Conservation (phyloP, 2,888 invertebrate genomes). For the Trachelus tabidus region DNA sequence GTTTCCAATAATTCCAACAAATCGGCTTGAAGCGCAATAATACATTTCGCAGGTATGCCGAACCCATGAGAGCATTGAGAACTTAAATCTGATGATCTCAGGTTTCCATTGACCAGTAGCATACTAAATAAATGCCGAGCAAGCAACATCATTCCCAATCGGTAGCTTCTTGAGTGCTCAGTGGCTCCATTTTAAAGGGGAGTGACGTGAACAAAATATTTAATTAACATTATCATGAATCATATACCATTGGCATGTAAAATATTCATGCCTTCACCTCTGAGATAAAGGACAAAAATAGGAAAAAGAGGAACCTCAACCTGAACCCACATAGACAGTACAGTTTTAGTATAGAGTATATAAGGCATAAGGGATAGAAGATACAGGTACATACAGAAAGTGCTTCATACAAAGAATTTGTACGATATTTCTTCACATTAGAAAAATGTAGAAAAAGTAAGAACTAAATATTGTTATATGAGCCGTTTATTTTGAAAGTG, state of each 20-base stretch:
- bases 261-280: neutral
- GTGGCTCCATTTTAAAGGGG: neutral
- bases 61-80: neutral
- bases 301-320: neutral
- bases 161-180: neutral
- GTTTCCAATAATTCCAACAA: neutral
- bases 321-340: neutral
- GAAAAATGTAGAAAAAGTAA: no score
- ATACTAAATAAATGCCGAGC: neutral
- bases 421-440: no score
- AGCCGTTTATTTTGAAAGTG: no score
- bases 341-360: neutral
- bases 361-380: neutral
- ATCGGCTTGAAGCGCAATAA: neutral
- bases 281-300: neutral
- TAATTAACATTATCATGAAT: neutral
- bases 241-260: neutral
- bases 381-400: no score
- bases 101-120: neutral
- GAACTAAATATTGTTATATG: no score
- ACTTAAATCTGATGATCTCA: neutral
- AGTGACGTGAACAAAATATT: neutral
- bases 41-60: neutral
- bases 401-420: no score
- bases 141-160: neutral